Base-by-base conservation (phyloP, 2,888 invertebrate species). In the Scaptomyza cyrtandrae region DNA sequence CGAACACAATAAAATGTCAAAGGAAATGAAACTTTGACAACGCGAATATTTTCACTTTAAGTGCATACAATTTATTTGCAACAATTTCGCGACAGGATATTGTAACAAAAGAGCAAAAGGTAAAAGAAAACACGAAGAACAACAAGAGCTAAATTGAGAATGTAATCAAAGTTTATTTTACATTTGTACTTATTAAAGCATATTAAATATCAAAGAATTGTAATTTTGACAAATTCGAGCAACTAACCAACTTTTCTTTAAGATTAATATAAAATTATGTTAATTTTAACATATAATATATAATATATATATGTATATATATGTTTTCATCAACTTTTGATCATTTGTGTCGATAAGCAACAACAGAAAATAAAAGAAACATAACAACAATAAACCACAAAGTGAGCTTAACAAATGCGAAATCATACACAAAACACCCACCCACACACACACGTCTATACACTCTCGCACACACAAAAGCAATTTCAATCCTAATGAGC, bases 401-500 rank as follows among this genome's bases (percentile, higher is more conserved):
- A 75, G 53, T 66, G 54, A 80, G 60, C 60, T 45, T 49, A 71
- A 75, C 64, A 62, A 46, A 33, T 9, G 49, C 41, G 19, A 52
- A 31, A 41, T 45, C 41, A 46, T 31, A 50, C 29, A 37, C 49
- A 52, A 31, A 41, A 50, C 41, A 46, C 41, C 46, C 29, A 37
- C 49, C 3, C 53, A 57, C 27, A 45, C 31, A 46, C 31, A 35
- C 31, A 29, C 6, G 39, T 27, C 49, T 13, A 37, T 31, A 31
- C 41, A 55, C 24, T 31, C 19, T 31, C 19, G 24, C 3, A n/a
- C 55, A 55, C 39, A 65, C 57, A 71, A 63, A 78, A 78, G 68
- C 64, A 67, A 78, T 83, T 80, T 67, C 19, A 61, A 70, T 69
- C 68, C 75, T 86, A 83, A 82, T 86, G 82, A 82, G 80, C 86